Evolutionary conservation across 2,797 vertebrate genomes (phyloP), one percentile per base, ranked within the genome.

Genomic region (Eospalax fontanierii): DNA sequence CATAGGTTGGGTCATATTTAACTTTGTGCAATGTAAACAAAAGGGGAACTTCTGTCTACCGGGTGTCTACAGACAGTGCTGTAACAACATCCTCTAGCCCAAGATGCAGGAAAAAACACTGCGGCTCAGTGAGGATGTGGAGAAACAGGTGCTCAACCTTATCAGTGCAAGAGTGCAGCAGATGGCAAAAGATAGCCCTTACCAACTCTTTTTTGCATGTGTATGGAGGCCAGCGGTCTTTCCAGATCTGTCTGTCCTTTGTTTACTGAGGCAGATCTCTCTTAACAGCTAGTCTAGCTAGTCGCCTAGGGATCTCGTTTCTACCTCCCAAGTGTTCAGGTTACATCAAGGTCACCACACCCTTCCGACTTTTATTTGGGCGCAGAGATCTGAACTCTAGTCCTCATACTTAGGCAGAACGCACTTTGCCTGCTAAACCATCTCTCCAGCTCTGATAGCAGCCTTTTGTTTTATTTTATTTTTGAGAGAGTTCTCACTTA

Each of bases 21-120:
- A 50, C 82, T 75, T 93, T 95, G 61, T 73, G 95, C 94, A 96
- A 95, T 74, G 71, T 83, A 91, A 95, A 87, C 74, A 38, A 75
- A 90, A 87, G 43, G n/a, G 87, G 89, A 90, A 96, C 78, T 90
- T 96, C 46, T 40, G 65, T 61, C 89, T 57, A 6, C 79, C 40
- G 76, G 46, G 73, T 94, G 86, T 94, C 80, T 74, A 59, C 46
- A 86, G 43, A 61, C 3, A 74, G 30, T 82, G 26, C 85, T 81
- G 76, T 68, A 92, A 63, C 81, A 18, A 38, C 24, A 70, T 73
- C 86, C 83, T 95, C 14, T 40, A 88, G 35, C 40, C 85, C n/a
- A 65, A n/a, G 74, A 46, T 88, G 54, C 93, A 82, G 92, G 95
- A 96, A 95, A 61, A 81, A 79, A 87, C 65, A 89, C 4, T 4